phyloP scores from a whole-genome alignment of 1,140 invertebrate genomes.

The Pseudachorutes palmiensis region DNA sequence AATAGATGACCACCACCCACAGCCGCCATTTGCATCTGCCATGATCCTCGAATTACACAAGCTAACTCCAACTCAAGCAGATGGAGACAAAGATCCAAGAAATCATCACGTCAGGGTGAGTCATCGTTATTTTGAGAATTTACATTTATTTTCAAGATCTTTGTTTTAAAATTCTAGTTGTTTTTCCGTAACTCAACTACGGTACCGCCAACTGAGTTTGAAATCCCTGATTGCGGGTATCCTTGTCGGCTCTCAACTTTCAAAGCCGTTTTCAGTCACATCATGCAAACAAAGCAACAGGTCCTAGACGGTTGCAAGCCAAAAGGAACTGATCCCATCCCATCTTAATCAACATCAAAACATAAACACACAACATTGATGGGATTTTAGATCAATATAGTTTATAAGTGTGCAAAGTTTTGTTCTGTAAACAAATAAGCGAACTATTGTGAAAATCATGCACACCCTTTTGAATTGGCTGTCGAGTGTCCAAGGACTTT shows the following conservation, averaged over 20 bases:
- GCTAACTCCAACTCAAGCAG: neutral
- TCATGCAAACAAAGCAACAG: neutral
- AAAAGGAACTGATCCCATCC: neutral
- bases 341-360: too few relatives aligned
- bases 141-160: neutral
- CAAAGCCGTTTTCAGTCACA: neutral
- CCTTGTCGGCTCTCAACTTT: constrained; percentile 13
- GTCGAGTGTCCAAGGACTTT: too few relatives aligned
- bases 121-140: neutral
- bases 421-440: too few relatives aligned
- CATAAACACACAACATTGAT: too few relatives aligned
- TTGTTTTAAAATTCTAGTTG: constrained; percentile 4
- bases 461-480: too few relatives aligned
- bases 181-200: constrained; percentile 9
- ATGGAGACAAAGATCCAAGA: neutral
- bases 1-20: constrained; percentile 57
- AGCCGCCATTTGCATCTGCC: constrained; percentile 61
- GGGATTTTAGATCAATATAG: too few relatives aligned
- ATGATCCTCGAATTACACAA: constrained; percentile 63
- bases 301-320: neutral
- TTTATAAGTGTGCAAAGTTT: too few relatives aligned
- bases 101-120: neutral
- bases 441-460: too few relatives aligned
- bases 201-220: constrained; percentile 15
- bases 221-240: constrained; percentile 13